These are phyloP conservation scores for Holotrichia oblita DNA, from an alignment of 1,140 invertebrate genomes.

Conservation along the genomic window DNA sequence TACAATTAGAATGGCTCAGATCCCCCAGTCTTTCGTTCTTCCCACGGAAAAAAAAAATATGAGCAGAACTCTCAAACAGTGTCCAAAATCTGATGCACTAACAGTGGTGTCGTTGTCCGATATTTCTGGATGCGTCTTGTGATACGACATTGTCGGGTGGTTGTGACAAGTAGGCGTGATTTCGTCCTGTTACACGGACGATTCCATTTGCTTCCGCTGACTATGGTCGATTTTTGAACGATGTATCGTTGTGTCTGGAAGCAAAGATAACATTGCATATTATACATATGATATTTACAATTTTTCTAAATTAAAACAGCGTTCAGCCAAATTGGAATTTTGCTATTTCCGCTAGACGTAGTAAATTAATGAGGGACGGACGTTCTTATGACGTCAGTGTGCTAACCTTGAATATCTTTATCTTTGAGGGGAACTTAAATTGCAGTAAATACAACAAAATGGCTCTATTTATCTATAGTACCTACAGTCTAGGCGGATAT, in stretches of 20 bases:
- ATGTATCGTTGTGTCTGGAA: conserved; percentile 6
- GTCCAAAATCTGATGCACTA: conserved; percentile 24
- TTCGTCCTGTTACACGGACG: conserved; percentile 2
- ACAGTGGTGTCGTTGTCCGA: not conserved
- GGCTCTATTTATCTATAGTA: too few relatives aligned
- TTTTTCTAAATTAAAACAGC: too few relatives aligned
- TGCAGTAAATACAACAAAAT: too few relatives aligned
- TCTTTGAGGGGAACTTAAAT: too few relatives aligned
- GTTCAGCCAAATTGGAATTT: too few relatives aligned
- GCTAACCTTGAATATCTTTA: too few relatives aligned
- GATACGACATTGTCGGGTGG: conserved; percentile 1
- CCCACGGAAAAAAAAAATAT: not conserved
- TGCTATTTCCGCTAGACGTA: too few relatives aligned
- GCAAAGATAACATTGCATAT: too few relatives aligned
- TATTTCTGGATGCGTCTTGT: conserved; percentile 15
- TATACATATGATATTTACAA: too few relatives aligned
- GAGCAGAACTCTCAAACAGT: not conserved
- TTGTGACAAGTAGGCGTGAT: not conserved
- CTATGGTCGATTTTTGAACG: not conserved
- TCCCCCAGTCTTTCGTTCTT: not conserved
- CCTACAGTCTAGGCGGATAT: too few relatives aligned
- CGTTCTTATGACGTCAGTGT: too few relatives aligned
- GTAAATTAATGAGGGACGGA: too few relatives aligned
- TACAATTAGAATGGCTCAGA: conserved; percentile 12
- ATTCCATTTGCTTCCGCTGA: conserved; percentile 5